These are phyloP conservation scores for Leptocoma aspasia DNA, from an alignment of 2,113 vertebrate genomes.

Conservation along the genomic window DNA sequence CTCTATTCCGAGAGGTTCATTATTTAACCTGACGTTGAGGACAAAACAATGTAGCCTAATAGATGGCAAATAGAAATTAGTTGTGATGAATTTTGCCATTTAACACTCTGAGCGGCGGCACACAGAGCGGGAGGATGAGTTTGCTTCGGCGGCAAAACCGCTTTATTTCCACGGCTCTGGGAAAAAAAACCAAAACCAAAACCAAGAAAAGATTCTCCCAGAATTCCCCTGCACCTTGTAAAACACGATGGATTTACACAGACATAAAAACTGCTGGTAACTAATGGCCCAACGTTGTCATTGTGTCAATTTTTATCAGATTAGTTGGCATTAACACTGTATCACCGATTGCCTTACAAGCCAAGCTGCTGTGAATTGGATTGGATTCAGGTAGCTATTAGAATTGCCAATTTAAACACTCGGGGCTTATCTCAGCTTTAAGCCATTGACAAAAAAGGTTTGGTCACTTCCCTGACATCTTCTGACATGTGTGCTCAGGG, in stretches of 20 bases:
- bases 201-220: constrained; percentile 13
- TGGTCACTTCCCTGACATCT: constrained; percentile 45
- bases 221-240: constrained; percentile 34
- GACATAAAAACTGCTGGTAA: constrained; percentile 59
- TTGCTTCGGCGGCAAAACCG: background rate
- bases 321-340: constrained; percentile 61
- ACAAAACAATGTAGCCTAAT: constrained; percentile 83
- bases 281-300: constrained; percentile 46
- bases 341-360: constrained; percentile 65
- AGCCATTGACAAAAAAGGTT: constrained; percentile 65
- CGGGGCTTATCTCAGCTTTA: constrained; percentile 38
- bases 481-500: constrained; percentile 46
- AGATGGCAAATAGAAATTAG: constrained; percentile 82
- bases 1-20: constrained; percentile 77
- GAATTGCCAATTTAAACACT: constrained; percentile 57
- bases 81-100: constrained; percentile 83
- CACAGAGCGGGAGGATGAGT: constrained; percentile 2
- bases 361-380: constrained; percentile 35
- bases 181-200: background rate
- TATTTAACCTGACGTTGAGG: constrained; percentile 83
- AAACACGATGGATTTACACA: constrained; percentile 59
- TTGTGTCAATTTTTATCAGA: constrained; percentile 66
- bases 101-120: constrained; percentile 62
- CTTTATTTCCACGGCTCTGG: background rate
- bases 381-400: constrained; percentile 66